These are phyloP conservation scores for Tetragnatha montana DNA, from an alignment of 2,888 invertebrate genomes.

Conservation along the genomic window DNA sequence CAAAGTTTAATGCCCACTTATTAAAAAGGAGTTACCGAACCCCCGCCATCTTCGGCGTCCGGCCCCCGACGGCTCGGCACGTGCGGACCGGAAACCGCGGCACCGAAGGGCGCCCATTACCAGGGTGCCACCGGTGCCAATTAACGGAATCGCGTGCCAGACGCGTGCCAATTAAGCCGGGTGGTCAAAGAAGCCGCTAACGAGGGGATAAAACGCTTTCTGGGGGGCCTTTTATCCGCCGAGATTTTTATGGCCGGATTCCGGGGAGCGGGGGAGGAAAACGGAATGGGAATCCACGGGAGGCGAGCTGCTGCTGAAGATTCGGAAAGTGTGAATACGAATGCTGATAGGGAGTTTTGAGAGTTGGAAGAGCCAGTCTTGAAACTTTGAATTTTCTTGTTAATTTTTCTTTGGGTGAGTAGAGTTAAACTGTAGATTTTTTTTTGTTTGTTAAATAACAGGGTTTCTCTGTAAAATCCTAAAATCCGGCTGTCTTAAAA, in stretches of 20 bases:
- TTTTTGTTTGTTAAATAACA: too few relatives aligned
- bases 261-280: background rate
- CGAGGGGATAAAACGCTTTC: background rate
- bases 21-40: too few relatives aligned
- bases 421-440: too few relatives aligned
- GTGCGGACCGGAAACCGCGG: slow-evolving; percentile 38
- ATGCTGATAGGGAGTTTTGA: too few relatives aligned
- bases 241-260: background rate
- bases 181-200: background rate
- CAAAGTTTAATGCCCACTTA: too few relatives aligned
- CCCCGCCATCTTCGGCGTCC: background rate
- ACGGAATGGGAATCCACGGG: background rate
- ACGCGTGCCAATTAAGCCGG: slow-evolving; percentile 8
- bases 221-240: background rate
- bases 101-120: slow-evolving; percentile 9
- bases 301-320: too few relatives aligned
- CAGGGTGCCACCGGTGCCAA: slow-evolving; percentile 27
- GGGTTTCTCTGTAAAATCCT: too few relatives aligned
- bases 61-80: slow-evolving; percentile 36
- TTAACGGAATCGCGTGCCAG: slow-evolving; percentile 16
- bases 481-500: too few relatives aligned
- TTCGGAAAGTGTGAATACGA: too few relatives aligned
- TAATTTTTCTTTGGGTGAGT: too few relatives aligned
- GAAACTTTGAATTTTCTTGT: too few relatives aligned
- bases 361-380: too few relatives aligned